phyloP scores from a whole-genome alignment of 2,113 vertebrate species.

The Nettapus auritus region DNA sequence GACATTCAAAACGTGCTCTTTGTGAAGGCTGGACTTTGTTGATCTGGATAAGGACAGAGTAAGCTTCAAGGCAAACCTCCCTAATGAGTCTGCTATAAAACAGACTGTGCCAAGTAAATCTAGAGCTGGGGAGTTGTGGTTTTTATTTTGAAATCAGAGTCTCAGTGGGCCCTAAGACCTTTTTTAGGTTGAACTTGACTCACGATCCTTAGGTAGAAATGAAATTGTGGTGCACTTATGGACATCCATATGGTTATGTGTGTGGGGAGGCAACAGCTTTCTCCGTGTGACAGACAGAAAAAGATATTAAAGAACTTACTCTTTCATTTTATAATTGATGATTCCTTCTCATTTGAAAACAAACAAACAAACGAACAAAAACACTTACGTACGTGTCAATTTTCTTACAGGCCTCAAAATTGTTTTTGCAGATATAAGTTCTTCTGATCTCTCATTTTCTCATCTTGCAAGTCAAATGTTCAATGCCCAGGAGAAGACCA shows the following conservation, averaged over 20 bases:
- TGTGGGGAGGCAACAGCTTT: not conserved
- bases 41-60: not conserved
- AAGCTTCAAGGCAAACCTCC: not conserved
- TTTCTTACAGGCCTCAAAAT: not conserved
- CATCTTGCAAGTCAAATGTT: not conserved
- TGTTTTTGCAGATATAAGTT: not conserved
- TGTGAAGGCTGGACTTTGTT: not conserved
- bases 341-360: not conserved
- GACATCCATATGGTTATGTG: not conserved
- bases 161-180: not conserved
- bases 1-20: not conserved
- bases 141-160: not conserved
- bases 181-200: not conserved
- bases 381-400: not conserved
- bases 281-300: not conserved
- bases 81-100: not conserved
- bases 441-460: not conserved
- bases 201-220: not conserved
- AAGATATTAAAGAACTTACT: not conserved
- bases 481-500: not conserved
- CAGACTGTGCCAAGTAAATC: not conserved
- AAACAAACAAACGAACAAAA: not conserved
- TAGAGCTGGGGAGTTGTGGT: not conserved
- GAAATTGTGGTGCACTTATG: accelerated
- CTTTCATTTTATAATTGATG: not conserved